A percentile compares a stretch with the other conserved stretches of the same genome.
Evolutionary conservation across 2,888 invertebrate genomes (phyloP).

Genomic region (Tinea pellionella): DNA sequence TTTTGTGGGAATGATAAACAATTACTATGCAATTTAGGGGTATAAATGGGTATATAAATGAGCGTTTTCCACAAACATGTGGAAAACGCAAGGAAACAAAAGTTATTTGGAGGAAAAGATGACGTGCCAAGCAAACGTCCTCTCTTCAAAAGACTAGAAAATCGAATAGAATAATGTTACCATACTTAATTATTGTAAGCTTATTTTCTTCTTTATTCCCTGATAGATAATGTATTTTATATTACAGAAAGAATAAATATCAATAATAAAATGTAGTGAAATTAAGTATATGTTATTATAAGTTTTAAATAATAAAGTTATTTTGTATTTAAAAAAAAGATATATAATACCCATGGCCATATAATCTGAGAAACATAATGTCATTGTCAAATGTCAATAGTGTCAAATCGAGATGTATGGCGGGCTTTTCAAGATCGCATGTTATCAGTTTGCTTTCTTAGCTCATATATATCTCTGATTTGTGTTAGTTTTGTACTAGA

Average conservation of each 20-base stretch:
- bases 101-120: constrained; percentile 39
- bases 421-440: too few relatives aligned
- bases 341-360: not conserved
- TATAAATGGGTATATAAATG: constrained; percentile 58
- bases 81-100: constrained; percentile 40
- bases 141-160: constrained; percentile 21
- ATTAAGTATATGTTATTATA: not conserved
- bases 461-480: too few relatives aligned
- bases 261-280: too few relatives aligned
- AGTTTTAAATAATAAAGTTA: too few relatives aligned
- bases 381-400: not conserved
- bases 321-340: not conserved
- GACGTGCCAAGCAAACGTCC: constrained; percentile 59
- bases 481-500: too few relatives aligned
- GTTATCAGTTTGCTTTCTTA: too few relatives aligned
- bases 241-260: too few relatives aligned
- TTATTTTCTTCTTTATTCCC: not conserved
- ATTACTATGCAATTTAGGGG: constrained; percentile 25
- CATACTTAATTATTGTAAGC: not conserved
- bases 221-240: not conserved
- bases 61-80: constrained; percentile 64
- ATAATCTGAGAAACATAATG: not conserved
- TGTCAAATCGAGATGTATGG: too few relatives aligned
- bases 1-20: not conserved
- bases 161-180: not conserved